A percentile compares a stretch with the other conserved stretches of the same genome.
Conservation (phyloP, 2,888 invertebrate species). For the Tetrapedia diversipes region DNA sequence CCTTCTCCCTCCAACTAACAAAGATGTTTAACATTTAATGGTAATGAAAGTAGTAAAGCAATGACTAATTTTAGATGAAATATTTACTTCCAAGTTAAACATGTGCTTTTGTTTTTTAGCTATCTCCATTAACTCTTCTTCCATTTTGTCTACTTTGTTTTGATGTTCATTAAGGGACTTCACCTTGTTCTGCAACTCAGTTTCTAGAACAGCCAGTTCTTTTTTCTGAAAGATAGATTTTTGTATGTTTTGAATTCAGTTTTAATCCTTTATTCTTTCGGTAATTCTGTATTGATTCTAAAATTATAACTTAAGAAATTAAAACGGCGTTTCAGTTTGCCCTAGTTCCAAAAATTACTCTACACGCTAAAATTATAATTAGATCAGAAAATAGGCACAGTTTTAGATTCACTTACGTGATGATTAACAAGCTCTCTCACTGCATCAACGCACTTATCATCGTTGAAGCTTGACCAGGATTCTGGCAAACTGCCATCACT, state of each 20-base stretch:
- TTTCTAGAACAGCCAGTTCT: constrained; percentile 88
- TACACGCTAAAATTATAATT: constrained; percentile 8
- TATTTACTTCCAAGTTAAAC: constrained; percentile 74
- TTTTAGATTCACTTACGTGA: constrained; percentile 85
- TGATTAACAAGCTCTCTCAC: constrained; percentile 88
- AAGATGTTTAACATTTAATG: not conserved
- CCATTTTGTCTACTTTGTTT: constrained; percentile 88
- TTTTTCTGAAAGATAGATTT: constrained; percentile 85
- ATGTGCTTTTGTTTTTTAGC: constrained; percentile 85
- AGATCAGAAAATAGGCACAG: not conserved
- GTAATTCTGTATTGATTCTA: too few relatives aligned
- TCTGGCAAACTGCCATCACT: constrained; percentile 79
- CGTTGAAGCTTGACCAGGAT: constrained; percentile 82
- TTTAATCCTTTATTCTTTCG: not conserved
- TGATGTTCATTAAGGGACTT: constrained; percentile 86
- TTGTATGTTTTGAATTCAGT: not conserved
- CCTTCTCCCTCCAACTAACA: constrained; percentile 75
- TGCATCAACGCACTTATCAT: constrained; percentile 86
- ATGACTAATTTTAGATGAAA: not conserved
- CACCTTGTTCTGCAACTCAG: constrained; percentile 87
- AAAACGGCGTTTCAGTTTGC: not conserved
- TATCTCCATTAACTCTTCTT: constrained; percentile 87
- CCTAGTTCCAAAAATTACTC: not conserved
- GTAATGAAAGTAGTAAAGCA: not conserved
- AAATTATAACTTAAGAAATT: not conserved